A percentile compares a stretch with the other conserved stretches of the same genome.
Conservation (phyloP, 1,140 invertebrate species). For the Bombyx mori region ASM3026992v2 NC_085111.1:11536001-11536500, state of each 20-base stretch:
- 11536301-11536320: background rate
- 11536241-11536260: background rate
- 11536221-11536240: too few relatives aligned
- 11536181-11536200: slow-evolving; percentile 22
- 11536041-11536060: slow-evolving; percentile 19
- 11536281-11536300: background rate
- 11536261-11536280: background rate
- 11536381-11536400: too few relatives aligned
- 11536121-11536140: slow-evolving; percentile 6
- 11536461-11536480: too few relatives aligned
- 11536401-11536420: too few relatives aligned
- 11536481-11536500: too few relatives aligned
- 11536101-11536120: slow-evolving; percentile 10
- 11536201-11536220: too few relatives aligned
- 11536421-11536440: too few relatives aligned
- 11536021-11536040: background rate
- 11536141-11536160: slow-evolving; percentile 34
- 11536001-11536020: slow-evolving; percentile 7
- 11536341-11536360: too few relatives aligned
- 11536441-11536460: too few relatives aligned
- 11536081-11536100: slow-evolving; percentile 2
- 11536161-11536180: slow-evolving; percentile 36
- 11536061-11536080: slow-evolving; percentile 8
- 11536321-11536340: background rate
- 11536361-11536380: too few relatives aligned